Conservation (phyloP, 2,113 vertebrate genomes). For the Lagopus leucura region DNA sequence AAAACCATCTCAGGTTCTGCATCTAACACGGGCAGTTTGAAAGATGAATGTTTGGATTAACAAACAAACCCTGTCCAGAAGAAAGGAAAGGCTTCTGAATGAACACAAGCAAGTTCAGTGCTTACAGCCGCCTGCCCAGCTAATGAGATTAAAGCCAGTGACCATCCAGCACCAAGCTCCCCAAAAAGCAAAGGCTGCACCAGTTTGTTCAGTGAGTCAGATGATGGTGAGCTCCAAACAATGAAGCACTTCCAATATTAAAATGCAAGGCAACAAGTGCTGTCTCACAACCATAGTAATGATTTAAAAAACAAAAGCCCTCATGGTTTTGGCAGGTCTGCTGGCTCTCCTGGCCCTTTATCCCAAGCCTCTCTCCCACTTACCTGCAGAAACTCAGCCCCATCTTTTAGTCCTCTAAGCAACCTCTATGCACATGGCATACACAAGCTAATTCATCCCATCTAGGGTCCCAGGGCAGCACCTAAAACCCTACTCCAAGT, state of each 20-base stretch:
- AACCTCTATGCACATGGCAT: fast-evolving
- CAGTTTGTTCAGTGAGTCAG: too few species aligned
- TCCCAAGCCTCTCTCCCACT: neutral
- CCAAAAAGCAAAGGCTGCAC: too few species aligned
- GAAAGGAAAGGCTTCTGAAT: too few species aligned
- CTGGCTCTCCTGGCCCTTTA: neutral
- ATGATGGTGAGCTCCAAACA: too few species aligned
- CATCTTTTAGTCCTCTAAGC: neutral
- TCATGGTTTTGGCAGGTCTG: neutral
- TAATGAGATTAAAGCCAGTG: too few species aligned
- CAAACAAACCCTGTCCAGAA: too few species aligned
- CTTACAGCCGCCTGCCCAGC: too few species aligned
- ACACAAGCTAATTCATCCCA: neutral
- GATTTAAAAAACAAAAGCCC: neutral
- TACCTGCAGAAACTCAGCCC: neutral
- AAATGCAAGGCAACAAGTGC: neutral
- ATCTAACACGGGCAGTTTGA: too few species aligned
- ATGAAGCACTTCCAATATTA: neutral
- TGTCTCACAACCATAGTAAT: neutral
- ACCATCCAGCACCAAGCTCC: too few species aligned
- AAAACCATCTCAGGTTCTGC: neutral
- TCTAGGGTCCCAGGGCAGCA: neutral
- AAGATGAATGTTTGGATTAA: too few species aligned
- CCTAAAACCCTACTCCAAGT: neutral
- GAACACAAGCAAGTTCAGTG: too few species aligned